phyloP scores from a whole-genome alignment of 2,797 vertebrate genomes.

The Orientallactaga sibirica region DNA sequence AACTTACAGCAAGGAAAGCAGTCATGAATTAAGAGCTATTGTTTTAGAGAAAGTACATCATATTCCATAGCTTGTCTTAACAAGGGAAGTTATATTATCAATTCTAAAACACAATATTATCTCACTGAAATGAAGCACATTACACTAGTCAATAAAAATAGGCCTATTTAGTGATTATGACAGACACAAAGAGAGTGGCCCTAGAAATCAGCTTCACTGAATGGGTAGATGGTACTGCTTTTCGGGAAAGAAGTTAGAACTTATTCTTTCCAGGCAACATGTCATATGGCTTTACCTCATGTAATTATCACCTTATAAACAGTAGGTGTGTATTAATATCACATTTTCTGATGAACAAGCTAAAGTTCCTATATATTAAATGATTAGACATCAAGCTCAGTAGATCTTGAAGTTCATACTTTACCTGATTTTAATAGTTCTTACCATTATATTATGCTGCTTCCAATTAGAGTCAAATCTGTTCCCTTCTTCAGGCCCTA shows the following conservation, averaged over 20 bases:
- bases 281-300: background rate
- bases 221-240: background rate
- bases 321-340: background rate
- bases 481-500: background rate
- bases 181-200: background rate
- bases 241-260: background rate
- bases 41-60: background rate
- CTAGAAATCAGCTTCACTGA: background rate
- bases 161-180: background rate
- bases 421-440: conserved; percentile 14
- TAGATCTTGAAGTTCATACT: background rate
- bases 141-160: background rate
- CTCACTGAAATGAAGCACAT: background rate
- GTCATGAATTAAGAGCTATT: background rate
- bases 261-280: background rate
- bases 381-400: background rate
- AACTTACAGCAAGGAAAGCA: background rate
- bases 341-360: conserved; percentile 37
- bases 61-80: background rate
- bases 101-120: background rate
- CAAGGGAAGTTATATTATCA: background rate
- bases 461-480: background rate
- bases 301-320: conserved; percentile 11
- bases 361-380: background rate
- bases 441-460: no score